Base-by-base conservation (phyloP, 2,888 invertebrate genomes). In the Ochropleura plecta region DNA sequence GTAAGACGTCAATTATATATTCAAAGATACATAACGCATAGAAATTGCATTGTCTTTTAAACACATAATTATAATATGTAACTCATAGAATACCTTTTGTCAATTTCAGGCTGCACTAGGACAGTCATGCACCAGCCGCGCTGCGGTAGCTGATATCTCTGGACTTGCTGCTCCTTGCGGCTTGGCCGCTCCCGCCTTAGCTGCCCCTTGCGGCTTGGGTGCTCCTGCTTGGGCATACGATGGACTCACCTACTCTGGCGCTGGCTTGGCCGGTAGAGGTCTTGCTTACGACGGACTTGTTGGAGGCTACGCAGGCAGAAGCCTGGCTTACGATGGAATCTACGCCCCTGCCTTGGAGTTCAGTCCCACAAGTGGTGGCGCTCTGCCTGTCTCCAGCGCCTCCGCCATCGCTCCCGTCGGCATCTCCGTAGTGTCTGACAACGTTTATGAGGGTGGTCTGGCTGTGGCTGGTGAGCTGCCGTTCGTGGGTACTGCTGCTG, bases 361-460 rank as follows among this genome's bases (percentile, higher is more conserved):
- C 66, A 78, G 62, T 18, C 64, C 78, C 42, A 81, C 80, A 20
- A 80, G 69, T 64, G 84, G 82, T 3, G 84, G 86, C 8, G 74
- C 70, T 53, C 66, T 87, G 9, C 66, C 79, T 9, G 78, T 87
- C 46, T 60, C 51, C 60, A 76, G 75, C 59, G 20, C 51, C 5
- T 75, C 75, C 20, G 6, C 51, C 14, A n/a, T 67, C 9, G 60
- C 76, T 49, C 76, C 76, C 30, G 42, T 62, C 4, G 86, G 86
- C 30, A 53, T 86, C 65, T 77, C 78, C 30, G 70, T 86, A 0
- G 53, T 30, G 30, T 30, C 30, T 3, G 30, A 30, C 30, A 30
- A 30, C 30, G 30, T 30, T 30, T 30, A 30, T 30, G 30, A 30
- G 30, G 30, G 30, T 30, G 30, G 30, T 30, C 30, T 30, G 1